These are phyloP conservation scores for Chloroclysta siterata DNA, from an alignment of 2,888 invertebrate genomes.

Conservation along the genomic window DNA sequence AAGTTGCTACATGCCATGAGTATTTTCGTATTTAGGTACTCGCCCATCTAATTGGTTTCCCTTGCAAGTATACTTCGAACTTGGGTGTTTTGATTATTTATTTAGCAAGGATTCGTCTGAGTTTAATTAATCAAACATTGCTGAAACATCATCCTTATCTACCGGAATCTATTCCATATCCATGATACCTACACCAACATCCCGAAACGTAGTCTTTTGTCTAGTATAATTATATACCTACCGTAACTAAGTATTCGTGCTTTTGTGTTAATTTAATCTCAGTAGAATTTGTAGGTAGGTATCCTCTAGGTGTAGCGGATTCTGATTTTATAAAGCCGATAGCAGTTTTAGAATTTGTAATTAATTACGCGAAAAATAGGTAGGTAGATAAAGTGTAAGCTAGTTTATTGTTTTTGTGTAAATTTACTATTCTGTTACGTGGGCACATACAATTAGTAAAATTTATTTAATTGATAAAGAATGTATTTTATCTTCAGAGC, in stretches of 20 bases:
- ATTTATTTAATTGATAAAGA: no score
- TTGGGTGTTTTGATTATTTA: conserved; percentile 9
- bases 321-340: conserved; percentile 21
- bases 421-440: no score
- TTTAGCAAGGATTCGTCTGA: conserved; percentile 16
- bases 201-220: conserved; percentile 14
- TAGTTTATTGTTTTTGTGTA: no score
- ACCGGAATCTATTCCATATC: conserved; percentile 9
- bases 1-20: background rate
- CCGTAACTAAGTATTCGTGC: background rate
- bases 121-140: conserved; percentile 16
- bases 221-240: no score
- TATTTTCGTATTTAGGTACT: background rate
- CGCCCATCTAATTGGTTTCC: conserved; percentile 5
- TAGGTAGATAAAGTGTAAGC: no score
- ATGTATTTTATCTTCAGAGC: no score
- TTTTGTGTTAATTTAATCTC: conserved; percentile 22
- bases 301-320: conserved; percentile 22
- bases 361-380: background rate
- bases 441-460: no score
- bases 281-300: conserved; percentile 29
- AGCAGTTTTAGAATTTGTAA: conserved; percentile 10
- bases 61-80: background rate
- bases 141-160: conserved; percentile 26
- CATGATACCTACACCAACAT: background rate